These are phyloP conservation scores for Lutjanus argentimaculatus DNA, from an alignment of 2,797 vertebrate species.

Conservation along the genomic window DNA sequence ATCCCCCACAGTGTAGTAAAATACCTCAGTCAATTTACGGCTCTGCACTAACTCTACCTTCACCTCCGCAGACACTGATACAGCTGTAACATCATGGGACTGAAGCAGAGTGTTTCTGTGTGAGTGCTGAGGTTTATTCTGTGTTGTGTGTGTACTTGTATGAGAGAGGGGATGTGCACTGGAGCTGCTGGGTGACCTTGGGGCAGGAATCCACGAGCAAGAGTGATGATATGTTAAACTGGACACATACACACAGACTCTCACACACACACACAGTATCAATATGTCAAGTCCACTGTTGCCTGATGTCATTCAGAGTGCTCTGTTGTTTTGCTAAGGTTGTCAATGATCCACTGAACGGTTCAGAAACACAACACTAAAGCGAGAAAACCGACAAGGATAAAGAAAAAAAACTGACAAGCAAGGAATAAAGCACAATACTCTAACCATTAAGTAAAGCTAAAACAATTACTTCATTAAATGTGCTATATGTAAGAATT, in stretches of 20 bases:
- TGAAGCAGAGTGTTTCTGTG: background rate
- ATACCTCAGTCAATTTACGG: constrained; percentile 55
- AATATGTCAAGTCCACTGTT: constrained; percentile 56
- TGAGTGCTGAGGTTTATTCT: background rate
- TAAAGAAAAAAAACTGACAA: background rate
- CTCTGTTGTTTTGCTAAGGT: constrained; percentile 37
- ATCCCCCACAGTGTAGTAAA: constrained; percentile 31
- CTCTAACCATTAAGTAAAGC: background rate
- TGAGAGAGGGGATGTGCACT: constrained; percentile 11
- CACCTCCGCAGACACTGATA: constrained; percentile 42
- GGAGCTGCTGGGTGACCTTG: constrained; percentile 71
- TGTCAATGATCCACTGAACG: constrained; percentile 23
- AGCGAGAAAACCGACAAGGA: background rate
- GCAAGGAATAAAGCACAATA: background rate
- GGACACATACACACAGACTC: constrained; percentile 18
- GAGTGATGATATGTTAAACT: constrained; percentile 70
- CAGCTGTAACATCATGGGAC: constrained; percentile 17
- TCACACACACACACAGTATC: constrained; percentile 17
- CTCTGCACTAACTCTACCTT: constrained; percentile 45
- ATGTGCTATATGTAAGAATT: no score
- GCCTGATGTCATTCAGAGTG: constrained; percentile 48
- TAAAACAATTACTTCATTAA: background rate
- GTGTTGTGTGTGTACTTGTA: constrained; percentile 19
- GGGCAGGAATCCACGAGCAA: constrained; percentile 51
- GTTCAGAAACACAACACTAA: background rate